Evolutionary conservation across 2,888 invertebrate genomes (phyloP), one percentile per base, ranked within the genome.

Genomic region (Drosophila histrio): DNA sequence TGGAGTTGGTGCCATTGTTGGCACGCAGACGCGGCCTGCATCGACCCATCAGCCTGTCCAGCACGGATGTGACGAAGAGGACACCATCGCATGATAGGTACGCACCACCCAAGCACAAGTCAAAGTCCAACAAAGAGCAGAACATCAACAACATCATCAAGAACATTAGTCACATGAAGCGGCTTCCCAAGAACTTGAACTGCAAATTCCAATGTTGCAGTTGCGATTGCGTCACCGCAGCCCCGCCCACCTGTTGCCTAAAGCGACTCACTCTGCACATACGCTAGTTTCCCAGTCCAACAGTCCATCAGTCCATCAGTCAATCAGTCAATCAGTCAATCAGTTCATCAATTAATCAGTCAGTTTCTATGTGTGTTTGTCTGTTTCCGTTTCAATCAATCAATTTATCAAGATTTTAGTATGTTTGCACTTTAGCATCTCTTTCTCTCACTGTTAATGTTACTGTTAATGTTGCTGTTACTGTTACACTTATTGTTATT

Each of bases 1-100:
- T 95, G 49, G 96, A 96, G 91, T 92, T 96, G 86, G 96, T 96
- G 57, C 95, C 96, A 2, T 92, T 96, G 49, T 91, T 96, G 72
- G 95, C 96, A 19, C 93, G 95, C 70, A 93, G 95, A 77, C 92
- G 95, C 63, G 93, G 93, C 54, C 92, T 93, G 49, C 92, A 93
- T 47, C 91, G 93, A 3, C 93, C 93, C 72, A 93, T 93, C 72
- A 93, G 93, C 70, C 91, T 94, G 66, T 93, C 92, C 52, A 93
- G 93, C 62, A 93, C 93, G 19, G 93, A 93, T 83, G 92, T 93
- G 30, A 93, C 93, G 2, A 93, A 92, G 74, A 88, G 89, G 81
- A 87, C 89, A 44, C 88, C 90, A 56, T 89, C 90, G 66, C 88
- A 92, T 90, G 88, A 92, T 92, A 90, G 92, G 92, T 90, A 91